phyloP scores from a whole-genome alignment of 23 tunicate species.

The Ascidia mentula region DNA sequence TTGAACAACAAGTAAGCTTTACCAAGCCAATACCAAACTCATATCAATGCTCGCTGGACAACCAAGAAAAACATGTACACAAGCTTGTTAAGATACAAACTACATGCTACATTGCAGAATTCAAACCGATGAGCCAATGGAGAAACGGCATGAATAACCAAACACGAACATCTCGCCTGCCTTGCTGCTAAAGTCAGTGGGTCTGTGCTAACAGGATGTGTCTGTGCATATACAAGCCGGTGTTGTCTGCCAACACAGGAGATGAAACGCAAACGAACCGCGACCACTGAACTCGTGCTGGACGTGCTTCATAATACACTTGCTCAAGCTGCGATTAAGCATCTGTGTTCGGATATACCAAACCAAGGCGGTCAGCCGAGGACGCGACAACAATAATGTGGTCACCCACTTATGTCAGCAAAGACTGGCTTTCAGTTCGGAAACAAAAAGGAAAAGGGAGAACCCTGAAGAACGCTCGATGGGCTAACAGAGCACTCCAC shows the following conservation, averaged over 20 bases:
- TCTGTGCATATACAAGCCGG: slow-evolving; percentile 9
- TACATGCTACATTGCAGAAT: no score
- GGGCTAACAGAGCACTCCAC: neutral
- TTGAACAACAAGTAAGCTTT: no score
- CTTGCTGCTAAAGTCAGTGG: neutral
- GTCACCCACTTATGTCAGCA: slow-evolving; percentile 2
- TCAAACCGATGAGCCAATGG: no score
- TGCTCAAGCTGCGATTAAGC: neutral
- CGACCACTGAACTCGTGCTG: neutral
- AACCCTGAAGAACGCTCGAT: neutral
- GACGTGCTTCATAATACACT: neutral
- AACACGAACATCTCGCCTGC: neutral
- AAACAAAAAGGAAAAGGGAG: neutral
- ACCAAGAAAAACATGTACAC: no score
- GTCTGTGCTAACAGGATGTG: slow-evolving; percentile 11
- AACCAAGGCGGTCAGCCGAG: neutral
- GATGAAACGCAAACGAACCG: slow-evolving; percentile 11
- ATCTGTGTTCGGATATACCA: neutral
- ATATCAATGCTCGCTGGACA: no score
- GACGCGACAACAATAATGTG: neutral
- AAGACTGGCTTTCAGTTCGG: neutral
- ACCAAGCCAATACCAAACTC: no score
- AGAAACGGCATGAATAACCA: no score
- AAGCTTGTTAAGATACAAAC: no score
- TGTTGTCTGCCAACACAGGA: slow-evolving; percentile 4